Conservation (phyloP, 2,888 invertebrate genomes). For the Lasioglossum pauxillum region DNA sequence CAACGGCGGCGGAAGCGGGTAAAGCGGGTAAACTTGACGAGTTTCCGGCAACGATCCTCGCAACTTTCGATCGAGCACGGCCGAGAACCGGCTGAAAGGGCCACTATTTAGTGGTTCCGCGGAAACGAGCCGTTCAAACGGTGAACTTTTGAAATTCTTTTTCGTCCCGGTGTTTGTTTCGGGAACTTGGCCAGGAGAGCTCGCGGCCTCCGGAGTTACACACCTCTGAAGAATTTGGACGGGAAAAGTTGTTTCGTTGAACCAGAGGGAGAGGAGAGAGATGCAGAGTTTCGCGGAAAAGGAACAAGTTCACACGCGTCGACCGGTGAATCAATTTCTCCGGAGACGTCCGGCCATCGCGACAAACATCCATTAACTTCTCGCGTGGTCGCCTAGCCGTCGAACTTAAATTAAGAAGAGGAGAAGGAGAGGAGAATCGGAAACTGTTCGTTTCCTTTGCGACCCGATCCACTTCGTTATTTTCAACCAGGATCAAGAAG, state of each 20-base stretch:
- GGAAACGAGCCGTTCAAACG: not conserved
- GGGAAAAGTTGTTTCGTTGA: conserved; percentile 2
- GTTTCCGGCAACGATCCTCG: conserved; percentile 24
- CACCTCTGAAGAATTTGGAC: not conserved
- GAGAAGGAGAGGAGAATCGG: not conserved
- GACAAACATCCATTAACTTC: conserved; percentile 19
- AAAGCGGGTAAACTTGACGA: conserved; percentile 18
- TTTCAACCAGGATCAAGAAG: not conserved
- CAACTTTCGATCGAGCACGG: conserved; percentile 9
- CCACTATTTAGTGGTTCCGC: not conserved
- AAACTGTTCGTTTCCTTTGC: not conserved
- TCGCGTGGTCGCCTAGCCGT: not conserved
- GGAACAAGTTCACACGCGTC: not conserved
- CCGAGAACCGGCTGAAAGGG: not conserved
- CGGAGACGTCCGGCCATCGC: not conserved
- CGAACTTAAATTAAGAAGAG: not conserved
- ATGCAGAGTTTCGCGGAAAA: not conserved
- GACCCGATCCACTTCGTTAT: not conserved
- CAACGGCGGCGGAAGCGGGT: not conserved
- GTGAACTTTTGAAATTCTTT: conserved; percentile 15
- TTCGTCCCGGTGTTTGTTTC: not conserved
- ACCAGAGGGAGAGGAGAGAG: not conserved
- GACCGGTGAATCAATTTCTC: not conserved
- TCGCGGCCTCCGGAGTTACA: not conserved
- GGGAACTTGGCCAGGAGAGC: not conserved